Conservation (phyloP, 1,140 invertebrate genomes). For the Druon quercuslanigerum region DNA sequence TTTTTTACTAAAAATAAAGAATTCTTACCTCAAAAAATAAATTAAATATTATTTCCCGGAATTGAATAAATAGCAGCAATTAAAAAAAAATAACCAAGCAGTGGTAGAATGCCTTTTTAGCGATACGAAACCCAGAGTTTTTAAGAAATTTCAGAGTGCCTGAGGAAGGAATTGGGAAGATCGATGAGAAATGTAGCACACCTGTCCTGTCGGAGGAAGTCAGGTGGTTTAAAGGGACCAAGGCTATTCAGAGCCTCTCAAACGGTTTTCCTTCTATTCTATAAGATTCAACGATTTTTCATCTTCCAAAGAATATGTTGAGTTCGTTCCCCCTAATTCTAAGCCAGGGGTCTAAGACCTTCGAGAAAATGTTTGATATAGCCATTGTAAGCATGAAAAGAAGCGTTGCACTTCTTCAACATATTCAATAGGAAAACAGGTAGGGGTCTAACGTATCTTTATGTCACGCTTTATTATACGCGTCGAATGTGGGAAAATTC, state of each 20-base stretch:
- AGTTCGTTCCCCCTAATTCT: conserved; percentile 5
- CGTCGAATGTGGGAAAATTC: not conserved
- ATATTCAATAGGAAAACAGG: conserved; percentile 2
- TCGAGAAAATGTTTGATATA: not conserved
- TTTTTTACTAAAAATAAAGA: too few species aligned
- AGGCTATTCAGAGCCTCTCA: not conserved
- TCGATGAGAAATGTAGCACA: not conserved
- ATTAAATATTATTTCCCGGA: too few species aligned
- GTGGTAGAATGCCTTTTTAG: too few species aligned
- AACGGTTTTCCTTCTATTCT: not conserved
- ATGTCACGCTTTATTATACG: not conserved
- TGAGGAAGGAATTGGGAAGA: not conserved
- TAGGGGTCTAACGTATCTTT: conserved; percentile 13
- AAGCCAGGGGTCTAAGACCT: not conserved
- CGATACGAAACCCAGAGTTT: too few species aligned
- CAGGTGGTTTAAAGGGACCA: conserved; percentile 29
- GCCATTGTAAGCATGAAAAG: conserved; percentile 6
- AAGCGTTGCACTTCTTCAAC: not conserved
- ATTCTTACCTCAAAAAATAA: too few species aligned
- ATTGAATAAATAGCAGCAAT: too few species aligned
- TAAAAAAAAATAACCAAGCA: too few species aligned
- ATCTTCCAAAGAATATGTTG: not conserved
- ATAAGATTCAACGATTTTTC: conserved; percentile 19
- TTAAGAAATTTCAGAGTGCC: too few species aligned
- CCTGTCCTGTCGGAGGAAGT: not conserved